Evolutionary conservation across 2,113 vertebrate species (phyloP), one percentile per base, ranked within the genome.

Genomic region (Notarius quadriscutis): DNA sequence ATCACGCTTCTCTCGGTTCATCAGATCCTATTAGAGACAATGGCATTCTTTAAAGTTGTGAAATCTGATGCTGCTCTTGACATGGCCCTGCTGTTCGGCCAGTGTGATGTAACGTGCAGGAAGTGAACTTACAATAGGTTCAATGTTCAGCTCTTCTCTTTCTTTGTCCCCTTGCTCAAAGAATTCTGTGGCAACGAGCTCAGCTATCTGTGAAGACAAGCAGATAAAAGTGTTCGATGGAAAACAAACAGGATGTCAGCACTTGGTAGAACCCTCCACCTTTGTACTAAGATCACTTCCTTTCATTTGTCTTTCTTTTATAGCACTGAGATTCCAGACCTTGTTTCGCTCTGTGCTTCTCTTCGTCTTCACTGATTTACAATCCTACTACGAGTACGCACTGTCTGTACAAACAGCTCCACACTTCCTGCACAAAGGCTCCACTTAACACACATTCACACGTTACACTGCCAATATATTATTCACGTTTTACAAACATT

Each of bases 111-210:
- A 82, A 77, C 27, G 69, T n/a, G 22, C 57, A 51, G 11, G 18
- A 86, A 65, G 18, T 51, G 27, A 87, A 95, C 97, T 97, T 94
- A 99, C 98, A 1, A 96, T 97, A 50, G 98, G 98, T 88, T 99
- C 98, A 80, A 98, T 97, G 94, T 99, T 98, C 75, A 99, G 96
- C 90, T 99, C 98, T 83, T 89, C 93, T 84, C 98, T 95, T 92
- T 99, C 98, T 90, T 97, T 99, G 92, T 99, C 98, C 62, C 98
- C 98, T 93, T 99, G 98, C 86, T 99, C 98, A 75, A 99, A 99
- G 94, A 99, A 99, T 93, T 99, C 98, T 0, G 97, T 94, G 84
- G 98, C 98, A 34, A 99, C 97, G 75, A 99, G 97, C 92, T 99
- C 98, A 11, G 98, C 98, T 90, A 97, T 97, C 98, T 99, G 94